These are phyloP conservation scores for Phycodurus eques DNA, from an alignment of 2,113 vertebrate species.

Conservation along the genomic window DNA sequence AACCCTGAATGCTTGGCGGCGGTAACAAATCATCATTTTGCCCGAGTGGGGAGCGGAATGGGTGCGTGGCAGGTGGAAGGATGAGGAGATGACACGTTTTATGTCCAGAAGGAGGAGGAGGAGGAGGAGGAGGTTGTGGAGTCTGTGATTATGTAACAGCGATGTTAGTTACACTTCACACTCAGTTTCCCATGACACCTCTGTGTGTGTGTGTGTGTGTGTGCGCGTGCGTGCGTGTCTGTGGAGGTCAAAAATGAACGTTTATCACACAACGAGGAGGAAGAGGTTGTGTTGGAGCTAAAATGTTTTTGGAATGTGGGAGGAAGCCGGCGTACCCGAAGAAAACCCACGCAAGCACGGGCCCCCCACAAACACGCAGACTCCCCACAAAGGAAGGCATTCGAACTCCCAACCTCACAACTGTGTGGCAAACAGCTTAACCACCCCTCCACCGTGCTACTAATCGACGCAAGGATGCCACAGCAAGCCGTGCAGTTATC, in stretches of 20 bases:
- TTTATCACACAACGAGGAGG: not conserved
- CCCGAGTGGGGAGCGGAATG: not conserved
- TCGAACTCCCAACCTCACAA: not conserved
- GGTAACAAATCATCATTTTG: not conserved
- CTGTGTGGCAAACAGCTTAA: not conserved
- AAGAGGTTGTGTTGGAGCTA: not conserved
- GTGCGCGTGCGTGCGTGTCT: not conserved
- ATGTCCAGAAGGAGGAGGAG: not conserved
- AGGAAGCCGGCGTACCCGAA: not conserved
- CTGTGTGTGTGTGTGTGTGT: not conserved
- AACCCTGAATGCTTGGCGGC: not conserved
- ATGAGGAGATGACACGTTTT: not conserved
- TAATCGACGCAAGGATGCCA: not conserved
- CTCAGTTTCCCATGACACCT: conserved; percentile 14
- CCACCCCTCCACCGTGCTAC: not conserved
- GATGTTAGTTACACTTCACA: conserved; percentile 11
- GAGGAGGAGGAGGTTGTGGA: conserved; percentile 6
- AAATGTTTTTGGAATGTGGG: not conserved
- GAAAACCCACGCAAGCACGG: too few relatives aligned
- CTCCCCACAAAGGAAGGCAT: not conserved
- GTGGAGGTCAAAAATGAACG: not conserved
- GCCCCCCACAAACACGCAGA: not conserved
- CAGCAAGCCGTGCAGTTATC: not conserved
- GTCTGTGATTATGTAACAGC: conserved; percentile 1
- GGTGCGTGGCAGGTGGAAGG: not conserved